A percentile compares a stretch with the other conserved stretches of the same genome.
These are phyloP conservation scores for Hippolais icterina DNA, from an alignment of 2,113 vertebrate species.

Conservation along the genomic window DNA sequence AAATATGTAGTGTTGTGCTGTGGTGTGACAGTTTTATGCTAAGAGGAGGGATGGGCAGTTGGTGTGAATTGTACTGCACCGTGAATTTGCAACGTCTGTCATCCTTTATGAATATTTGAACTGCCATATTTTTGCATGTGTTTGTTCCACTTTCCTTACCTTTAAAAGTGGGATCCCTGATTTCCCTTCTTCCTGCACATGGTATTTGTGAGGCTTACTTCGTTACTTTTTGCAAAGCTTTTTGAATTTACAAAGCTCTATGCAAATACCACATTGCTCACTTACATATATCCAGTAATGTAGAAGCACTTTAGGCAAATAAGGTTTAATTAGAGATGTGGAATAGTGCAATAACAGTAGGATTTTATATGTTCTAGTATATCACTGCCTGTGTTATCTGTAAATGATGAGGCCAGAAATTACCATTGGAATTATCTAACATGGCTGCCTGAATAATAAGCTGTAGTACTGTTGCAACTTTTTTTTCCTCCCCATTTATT, in stretches of 20 bases:
- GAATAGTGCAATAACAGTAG: background rate
- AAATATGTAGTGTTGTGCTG: background rate
- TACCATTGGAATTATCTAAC: background rate
- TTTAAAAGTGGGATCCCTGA: background rate
- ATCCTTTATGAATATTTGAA: background rate
- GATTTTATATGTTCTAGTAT: background rate
- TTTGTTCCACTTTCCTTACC: background rate
- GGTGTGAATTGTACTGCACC: background rate
- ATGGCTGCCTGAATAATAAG: background rate
- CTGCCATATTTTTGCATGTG: background rate
- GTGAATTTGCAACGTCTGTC: background rate
- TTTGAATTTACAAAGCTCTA: conserved; percentile 8
- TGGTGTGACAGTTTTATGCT: background rate
- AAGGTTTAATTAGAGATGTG: conserved; percentile 44
- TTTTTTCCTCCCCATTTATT: background rate
- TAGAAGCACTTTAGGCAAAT: background rate
- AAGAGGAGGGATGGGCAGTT: background rate
- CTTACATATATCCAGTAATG: background rate
- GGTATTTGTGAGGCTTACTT: conserved; percentile 7
- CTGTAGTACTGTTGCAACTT: background rate
- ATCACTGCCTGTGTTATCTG: background rate
- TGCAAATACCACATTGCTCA: conserved; percentile 24
- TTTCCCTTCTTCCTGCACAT: background rate
- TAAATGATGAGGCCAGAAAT: conserved; percentile 1
- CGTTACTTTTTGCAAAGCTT: background rate